phyloP scores from a whole-genome alignment of 2,888 invertebrate genomes.

The Ophioninae sp. region DNA sequence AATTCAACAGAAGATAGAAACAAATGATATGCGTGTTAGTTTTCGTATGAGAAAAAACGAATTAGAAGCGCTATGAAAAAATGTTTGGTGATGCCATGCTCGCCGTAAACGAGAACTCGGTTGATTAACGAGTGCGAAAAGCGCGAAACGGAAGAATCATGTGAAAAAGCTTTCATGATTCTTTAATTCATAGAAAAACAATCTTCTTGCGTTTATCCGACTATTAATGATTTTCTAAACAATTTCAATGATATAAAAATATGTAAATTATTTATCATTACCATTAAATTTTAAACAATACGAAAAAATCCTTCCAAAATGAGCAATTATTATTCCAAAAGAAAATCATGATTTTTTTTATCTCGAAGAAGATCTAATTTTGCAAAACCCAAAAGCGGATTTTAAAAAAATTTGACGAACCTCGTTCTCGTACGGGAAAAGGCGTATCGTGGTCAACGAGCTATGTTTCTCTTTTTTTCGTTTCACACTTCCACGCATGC shows the following conservation, averaged over 20 bases:
- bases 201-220: too few relatives aligned
- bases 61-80: conserved; percentile 51
- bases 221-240: not conserved
- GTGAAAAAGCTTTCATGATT: not conserved
- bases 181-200: not conserved
- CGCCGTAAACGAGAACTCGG: conserved; percentile 46
- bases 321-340: too few relatives aligned
- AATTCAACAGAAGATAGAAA: conserved; percentile 71
- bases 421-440: conserved; percentile 58
- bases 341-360: not conserved
- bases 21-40: conserved; percentile 70
- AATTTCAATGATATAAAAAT: not conserved
- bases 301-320: too few relatives aligned
- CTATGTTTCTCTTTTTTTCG: conserved; percentile 56
- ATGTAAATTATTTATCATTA: not conserved
- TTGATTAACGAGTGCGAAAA: conserved; percentile 37
- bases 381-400: conserved; percentile 19
- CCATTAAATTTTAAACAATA: too few relatives aligned
- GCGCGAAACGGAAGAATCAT: not conserved
- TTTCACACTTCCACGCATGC: not conserved
- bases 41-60: conserved; percentile 14
- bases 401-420: conserved; percentile 55
- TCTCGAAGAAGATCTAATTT: not conserved
- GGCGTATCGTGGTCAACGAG: conserved; percentile 61
- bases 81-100: conserved; percentile 42